Conservation (phyloP, 1,140 invertebrate genomes). For the Drosophila azteca region DNA sequence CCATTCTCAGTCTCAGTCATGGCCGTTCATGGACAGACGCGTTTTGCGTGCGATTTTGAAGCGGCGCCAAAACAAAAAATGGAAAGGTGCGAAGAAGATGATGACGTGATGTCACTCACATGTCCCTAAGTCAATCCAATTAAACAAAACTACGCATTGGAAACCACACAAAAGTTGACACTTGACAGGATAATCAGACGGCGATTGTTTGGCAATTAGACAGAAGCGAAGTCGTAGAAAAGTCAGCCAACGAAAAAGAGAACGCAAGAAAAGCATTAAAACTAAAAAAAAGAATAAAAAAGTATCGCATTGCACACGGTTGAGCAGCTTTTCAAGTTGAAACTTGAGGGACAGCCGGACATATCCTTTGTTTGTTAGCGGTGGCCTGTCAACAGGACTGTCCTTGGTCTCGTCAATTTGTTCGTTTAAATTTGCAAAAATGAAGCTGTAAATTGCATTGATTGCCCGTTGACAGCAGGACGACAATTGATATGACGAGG, state of each 20-base stretch:
- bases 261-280: slow-evolving; percentile 49
- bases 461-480: slow-evolving; percentile 70
- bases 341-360: slow-evolving; percentile 62
- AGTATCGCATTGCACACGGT: slow-evolving; percentile 75
- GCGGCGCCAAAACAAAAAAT: slow-evolving; percentile 50
- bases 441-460: slow-evolving; percentile 79
- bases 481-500: slow-evolving; percentile 66
- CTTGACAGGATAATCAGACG: slow-evolving; percentile 78
- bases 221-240: slow-evolving; percentile 71
- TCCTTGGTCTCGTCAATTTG: slow-evolving; percentile 47
- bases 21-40: slow-evolving; percentile 54
- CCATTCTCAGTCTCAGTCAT: slow-evolving; percentile 37
- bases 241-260: slow-evolving; percentile 44
- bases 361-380: slow-evolving; percentile 52
- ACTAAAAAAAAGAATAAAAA: slow-evolving; percentile 28
- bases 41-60: slow-evolving; percentile 35
- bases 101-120: slow-evolving; percentile 74
- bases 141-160: slow-evolving; percentile 49
- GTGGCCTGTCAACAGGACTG: slow-evolving; percentile 58
- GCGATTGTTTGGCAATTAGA: slow-evolving; percentile 77
- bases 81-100: slow-evolving; percentile 55
- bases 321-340: slow-evolving; percentile 68
- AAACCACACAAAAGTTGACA: slow-evolving; percentile 71
- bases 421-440: slow-evolving; percentile 72
- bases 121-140: slow-evolving; percentile 71